Percentiles rank a stretch among this genome's conserved stretches.
Evolutionary conservation across 1,140 invertebrate genomes (phyloP).

Genomic region (Neotoxoptera formosana): DNA sequence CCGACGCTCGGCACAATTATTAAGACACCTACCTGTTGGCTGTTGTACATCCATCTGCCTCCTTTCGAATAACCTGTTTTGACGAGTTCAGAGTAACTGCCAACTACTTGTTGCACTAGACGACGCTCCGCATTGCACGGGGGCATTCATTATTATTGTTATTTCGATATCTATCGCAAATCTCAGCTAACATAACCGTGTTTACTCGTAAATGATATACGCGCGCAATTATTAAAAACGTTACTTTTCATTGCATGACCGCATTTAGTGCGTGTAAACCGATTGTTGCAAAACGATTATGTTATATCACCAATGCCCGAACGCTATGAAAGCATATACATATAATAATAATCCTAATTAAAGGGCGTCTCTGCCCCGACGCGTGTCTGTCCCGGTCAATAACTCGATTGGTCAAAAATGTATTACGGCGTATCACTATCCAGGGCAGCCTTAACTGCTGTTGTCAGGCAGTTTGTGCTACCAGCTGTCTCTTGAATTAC

Average conservation of each 20-base stretch:
- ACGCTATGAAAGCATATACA: background rate
- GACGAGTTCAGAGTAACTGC: background rate
- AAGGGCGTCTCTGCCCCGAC: background rate
- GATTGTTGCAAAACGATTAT: background rate
- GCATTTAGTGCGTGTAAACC: background rate
- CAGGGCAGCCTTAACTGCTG: background rate
- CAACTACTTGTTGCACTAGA: background rate
- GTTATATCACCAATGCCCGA: background rate
- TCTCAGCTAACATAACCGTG: background rate
- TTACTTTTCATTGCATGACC: background rate
- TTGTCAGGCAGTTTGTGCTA: background rate
- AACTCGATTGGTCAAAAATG: background rate
- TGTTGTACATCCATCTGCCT: background rate
- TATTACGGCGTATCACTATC: background rate
- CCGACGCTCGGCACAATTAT: background rate
- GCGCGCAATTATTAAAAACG: background rate
- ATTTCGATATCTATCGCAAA: background rate
- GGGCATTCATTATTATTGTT: background rate
- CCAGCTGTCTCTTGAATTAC: background rate
- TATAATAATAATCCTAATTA: background rate
- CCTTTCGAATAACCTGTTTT: constrained; percentile 19
- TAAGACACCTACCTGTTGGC: background rate
- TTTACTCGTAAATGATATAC: background rate
- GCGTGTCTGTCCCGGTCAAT: background rate
- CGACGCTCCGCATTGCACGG: background rate